Evolutionary conservation across 2,888 invertebrate genomes (phyloP).

Genomic region (Philopedon plagiatum): DNA sequence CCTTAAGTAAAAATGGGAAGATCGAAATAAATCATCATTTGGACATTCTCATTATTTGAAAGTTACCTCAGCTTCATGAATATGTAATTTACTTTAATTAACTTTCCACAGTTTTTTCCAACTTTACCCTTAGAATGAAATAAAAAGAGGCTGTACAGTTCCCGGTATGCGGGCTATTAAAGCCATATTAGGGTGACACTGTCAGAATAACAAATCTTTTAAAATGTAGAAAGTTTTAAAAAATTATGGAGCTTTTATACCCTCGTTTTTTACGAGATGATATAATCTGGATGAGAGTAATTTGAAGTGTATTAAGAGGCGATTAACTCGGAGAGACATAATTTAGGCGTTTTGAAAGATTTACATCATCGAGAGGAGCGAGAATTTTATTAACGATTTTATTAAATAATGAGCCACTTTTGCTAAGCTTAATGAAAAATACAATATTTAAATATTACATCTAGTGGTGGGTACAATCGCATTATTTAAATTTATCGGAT

Average conservation of each 20-base stretch:
- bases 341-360: background rate
- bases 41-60: background rate
- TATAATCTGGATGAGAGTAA: background rate
- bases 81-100: background rate
- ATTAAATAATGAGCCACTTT: too few species aligned
- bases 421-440: too few species aligned
- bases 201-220: background rate
- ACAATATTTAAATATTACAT: too few species aligned
- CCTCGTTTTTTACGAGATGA: background rate
- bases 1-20: background rate
- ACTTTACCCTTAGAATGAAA: background rate
- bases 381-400: too few species aligned
- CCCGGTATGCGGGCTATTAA: background rate
- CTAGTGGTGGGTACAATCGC: too few species aligned
- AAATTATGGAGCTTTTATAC: background rate
- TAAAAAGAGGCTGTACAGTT: background rate
- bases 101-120: background rate
- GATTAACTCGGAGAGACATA: background rate
- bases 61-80: background rate
- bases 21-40: background rate
- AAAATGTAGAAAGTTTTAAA: conserved; percentile 2
- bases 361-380: background rate
- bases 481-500: too few species aligned
- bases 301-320: background rate
- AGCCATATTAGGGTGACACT: background rate